Evolutionary conservation across 2,888 invertebrate species (phyloP).

Genomic region (Campoplex capitator): DNA sequence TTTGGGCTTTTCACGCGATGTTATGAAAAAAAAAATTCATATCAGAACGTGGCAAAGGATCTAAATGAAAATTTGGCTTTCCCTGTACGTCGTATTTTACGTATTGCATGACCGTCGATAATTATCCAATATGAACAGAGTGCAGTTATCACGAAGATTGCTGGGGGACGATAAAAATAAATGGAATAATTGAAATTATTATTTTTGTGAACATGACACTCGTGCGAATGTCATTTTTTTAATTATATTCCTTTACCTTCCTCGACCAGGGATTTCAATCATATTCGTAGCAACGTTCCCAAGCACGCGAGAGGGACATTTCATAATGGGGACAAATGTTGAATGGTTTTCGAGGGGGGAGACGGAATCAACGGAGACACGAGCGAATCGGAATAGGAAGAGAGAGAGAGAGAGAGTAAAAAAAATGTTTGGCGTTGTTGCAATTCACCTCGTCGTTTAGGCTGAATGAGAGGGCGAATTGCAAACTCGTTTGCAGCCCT

Average conservation of each 20-base stretch:
- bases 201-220: neutral
- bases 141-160: neutral
- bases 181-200: neutral
- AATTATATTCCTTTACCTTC: neutral
- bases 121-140: neutral
- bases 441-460: conserved; percentile 3
- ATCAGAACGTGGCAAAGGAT: no score
- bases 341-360: neutral
- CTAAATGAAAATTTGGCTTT: no score
- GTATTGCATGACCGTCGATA: neutral
- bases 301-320: conserved; percentile 30
- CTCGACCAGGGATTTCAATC: conserved; percentile 34
- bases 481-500: conserved; percentile 45
- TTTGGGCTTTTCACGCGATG: no score
- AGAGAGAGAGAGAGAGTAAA: neutral
- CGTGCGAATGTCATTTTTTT: neutral
- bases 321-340: conserved; percentile 38
- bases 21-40: no score
- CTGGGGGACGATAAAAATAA: neutral
- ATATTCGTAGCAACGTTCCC: conserved; percentile 1
- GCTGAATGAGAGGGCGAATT: conserved; percentile 34
- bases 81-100: no score
- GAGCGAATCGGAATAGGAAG: conserved; percentile 32
- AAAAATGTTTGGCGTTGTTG: conserved; percentile 7
- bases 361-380: conserved; percentile 5